Percentiles rank a stretch among this genome's conserved stretches.
Evolutionary conservation across 2,888 invertebrate species (phyloP).

Genomic region (Pteria penguin): DNA sequence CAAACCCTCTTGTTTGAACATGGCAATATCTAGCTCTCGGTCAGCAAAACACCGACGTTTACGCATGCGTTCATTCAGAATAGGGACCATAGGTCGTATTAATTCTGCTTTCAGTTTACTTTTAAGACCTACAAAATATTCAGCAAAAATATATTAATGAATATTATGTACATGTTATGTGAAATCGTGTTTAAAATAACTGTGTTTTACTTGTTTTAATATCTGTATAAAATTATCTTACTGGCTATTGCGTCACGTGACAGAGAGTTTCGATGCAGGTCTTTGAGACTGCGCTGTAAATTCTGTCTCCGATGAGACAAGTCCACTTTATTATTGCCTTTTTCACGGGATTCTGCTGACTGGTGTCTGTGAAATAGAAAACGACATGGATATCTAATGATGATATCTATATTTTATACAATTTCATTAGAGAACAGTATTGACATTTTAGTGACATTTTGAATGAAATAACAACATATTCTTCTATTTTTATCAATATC

Average conservation of each 20-base stretch:
- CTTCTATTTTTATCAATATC: too few relatives aligned
- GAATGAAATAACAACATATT: too few relatives aligned
- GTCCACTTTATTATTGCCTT: slow-evolving; percentile 69
- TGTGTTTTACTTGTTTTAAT: too few relatives aligned
- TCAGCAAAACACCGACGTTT: slow-evolving; percentile 82
- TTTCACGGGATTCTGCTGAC: slow-evolving; percentile 60
- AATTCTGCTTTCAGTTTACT: neutral
- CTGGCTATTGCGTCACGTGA: slow-evolving; percentile 80
- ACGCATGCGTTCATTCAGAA: slow-evolving; percentile 83
- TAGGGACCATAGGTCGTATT: neutral
- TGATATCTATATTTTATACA: too few relatives aligned
- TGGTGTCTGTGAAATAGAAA: slow-evolving; percentile 62
- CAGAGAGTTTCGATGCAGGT: slow-evolving; percentile 82
- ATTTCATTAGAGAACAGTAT: too few relatives aligned
- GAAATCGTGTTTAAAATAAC: too few relatives aligned
- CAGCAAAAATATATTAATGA: neutral
- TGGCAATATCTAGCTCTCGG: slow-evolving; percentile 79
- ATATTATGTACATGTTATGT: slow-evolving; percentile 33
- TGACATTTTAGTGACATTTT: too few relatives aligned
- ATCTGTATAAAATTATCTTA: too few relatives aligned
- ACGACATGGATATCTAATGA: neutral
- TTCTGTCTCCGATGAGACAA: slow-evolving; percentile 83
- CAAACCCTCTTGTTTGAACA: slow-evolving; percentile 77
- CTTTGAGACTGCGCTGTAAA: slow-evolving; percentile 83
- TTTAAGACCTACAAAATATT: neutral